A percentile compares a stretch with the other conserved stretches of the same genome.
Conservation (phyloP, 2,888 invertebrate genomes). For the Papilio gigon region DNA sequence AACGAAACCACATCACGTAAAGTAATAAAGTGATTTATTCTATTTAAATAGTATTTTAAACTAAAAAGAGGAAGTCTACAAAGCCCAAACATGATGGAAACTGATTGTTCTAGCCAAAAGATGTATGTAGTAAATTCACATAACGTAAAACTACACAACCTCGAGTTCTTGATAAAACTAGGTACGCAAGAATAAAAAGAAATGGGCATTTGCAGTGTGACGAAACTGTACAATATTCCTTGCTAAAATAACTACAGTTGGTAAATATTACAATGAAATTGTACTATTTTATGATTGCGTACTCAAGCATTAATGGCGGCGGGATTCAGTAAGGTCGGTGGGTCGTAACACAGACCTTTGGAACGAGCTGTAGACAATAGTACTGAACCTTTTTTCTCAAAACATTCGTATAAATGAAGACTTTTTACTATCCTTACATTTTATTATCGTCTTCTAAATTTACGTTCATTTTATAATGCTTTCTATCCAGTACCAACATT, state of each 20-base stretch:
- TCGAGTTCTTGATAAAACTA: neutral
- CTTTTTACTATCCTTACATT: conserved; percentile 16
- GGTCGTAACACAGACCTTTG: conserved; percentile 7
- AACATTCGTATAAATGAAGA: conserved; percentile 20
- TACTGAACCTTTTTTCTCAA: conserved; percentile 19
- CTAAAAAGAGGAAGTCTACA: neutral
- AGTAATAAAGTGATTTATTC: neutral
- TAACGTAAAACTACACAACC: neutral
- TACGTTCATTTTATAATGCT: conserved; percentile 7
- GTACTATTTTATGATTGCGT: conserved; percentile 14
- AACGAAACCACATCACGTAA: neutral
- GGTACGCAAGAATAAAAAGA: neutral
- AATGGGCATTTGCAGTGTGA: neutral
- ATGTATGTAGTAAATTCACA: no score
- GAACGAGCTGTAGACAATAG: neutral
- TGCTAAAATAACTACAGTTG: neutral
- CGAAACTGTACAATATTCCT: neutral
- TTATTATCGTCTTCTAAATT: conserved; percentile 9
- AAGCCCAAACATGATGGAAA: neutral
- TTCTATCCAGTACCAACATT: neutral
- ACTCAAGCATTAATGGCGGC: conserved; percentile 11
- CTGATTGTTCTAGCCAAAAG: neutral
- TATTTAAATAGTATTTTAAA: neutral
- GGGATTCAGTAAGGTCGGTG: neutral
- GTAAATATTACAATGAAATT: neutral